A percentile compares a stretch with the other conserved stretches of the same genome.
Evolutionary conservation across 37 sponge, comb jelly and placozoan genomes (phyloP).

Genomic region (Aplysina aerophoba): DNA sequence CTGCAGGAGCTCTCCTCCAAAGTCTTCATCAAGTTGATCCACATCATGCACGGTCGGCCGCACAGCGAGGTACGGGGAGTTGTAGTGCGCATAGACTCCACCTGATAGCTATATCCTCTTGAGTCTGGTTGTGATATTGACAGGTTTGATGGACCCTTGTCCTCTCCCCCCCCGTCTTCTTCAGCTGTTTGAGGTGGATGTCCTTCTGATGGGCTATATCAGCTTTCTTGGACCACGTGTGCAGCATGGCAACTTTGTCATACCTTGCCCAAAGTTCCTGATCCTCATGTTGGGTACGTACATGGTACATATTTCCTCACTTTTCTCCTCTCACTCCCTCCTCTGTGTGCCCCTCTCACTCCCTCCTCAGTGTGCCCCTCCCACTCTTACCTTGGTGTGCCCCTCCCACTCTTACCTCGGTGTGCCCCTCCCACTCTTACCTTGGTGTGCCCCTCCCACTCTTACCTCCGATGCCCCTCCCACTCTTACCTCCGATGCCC

Average conservation of each 20-base stretch:
- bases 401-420: neutral
- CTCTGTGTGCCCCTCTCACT: conserved; percentile 5
- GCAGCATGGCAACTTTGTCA: neutral
- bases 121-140: no score
- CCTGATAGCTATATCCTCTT: no score
- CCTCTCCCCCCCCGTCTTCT: neutral
- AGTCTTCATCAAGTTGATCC: conserved; percentile 61
- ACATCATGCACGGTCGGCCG: conserved; percentile 53
- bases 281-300: conserved; percentile 14
- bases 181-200: conserved; percentile 44
- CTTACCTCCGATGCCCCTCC: no score
- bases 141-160: no score
- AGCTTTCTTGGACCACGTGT: conserved; percentile 50
- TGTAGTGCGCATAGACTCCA: no score
- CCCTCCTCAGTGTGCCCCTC: neutral
- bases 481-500: no score
- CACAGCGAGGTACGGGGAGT: conserved; percentile 36
- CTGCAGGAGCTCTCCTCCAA: conserved; percentile 57
- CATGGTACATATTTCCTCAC: neutral
- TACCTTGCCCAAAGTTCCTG: conserved; percentile 10
- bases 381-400: no score
- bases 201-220: conserved; percentile 56
- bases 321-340: neutral
- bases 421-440: conserved; percentile 8
- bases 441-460: neutral